Percentiles rank a stretch among this genome's conserved stretches.
These are phyloP conservation scores for Sorex maritimensis DNA, from an alignment of 2,797 vertebrate genomes.

Conservation along the genomic window DNA sequence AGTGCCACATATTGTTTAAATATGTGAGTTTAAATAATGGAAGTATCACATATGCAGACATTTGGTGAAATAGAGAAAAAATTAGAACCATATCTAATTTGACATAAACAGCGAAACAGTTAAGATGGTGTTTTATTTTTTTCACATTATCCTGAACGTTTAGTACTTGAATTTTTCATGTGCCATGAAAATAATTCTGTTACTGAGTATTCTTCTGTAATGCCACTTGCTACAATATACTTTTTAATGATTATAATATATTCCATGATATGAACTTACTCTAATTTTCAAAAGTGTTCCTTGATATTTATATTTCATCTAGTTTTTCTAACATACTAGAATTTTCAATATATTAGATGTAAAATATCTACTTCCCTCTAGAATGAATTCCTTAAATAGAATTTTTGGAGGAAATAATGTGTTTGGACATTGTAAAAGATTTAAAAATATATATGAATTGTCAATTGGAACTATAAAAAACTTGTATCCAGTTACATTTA, in stretches of 20 bases:
- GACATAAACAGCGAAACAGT: neutral
- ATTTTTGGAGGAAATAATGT: neutral
- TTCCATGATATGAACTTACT: neutral
- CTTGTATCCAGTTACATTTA: neutral
- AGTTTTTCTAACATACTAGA: neutral
- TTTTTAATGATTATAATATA: neutral
- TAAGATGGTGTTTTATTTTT: constrained; percentile 10
- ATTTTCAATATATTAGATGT: neutral
- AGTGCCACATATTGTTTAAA: neutral
- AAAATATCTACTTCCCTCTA: neutral
- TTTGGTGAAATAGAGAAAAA: constrained; percentile 41
- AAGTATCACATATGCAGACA: neutral
- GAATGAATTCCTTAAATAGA: constrained; percentile 45
- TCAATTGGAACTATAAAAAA: constrained; percentile 15
- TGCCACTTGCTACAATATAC: constrained; percentile 2
- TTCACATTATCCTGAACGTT: neutral
- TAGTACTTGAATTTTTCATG: neutral
- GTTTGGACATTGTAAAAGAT: neutral
- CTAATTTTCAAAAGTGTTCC: constrained; percentile 25
- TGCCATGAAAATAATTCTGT: neutral
- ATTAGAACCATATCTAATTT: neutral
- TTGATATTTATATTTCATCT: constrained; percentile 32
- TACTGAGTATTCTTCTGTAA: constrained; percentile 11
- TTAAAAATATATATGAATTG: neutral
- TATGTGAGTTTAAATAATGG: too few species aligned